Evolutionary conservation across 2,888 invertebrate genomes (phyloP), one percentile per base, ranked within the genome.

Genomic region (Quadroppia sp.): DNA sequence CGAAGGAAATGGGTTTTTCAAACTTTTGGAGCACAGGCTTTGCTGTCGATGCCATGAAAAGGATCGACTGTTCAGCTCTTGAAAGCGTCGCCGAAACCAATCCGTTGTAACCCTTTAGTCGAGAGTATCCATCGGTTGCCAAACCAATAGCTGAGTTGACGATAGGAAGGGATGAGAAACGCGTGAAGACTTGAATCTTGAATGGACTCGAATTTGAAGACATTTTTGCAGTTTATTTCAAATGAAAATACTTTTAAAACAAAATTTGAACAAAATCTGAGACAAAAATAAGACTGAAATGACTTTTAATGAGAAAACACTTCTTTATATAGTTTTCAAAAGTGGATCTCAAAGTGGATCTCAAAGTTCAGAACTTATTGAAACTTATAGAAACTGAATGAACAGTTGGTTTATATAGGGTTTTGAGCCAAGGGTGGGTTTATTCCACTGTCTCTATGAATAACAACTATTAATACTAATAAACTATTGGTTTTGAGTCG

Each of bases 111-210:
- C 80, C 91, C 86, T 91, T 92, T 70, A 93, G 88, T 81, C 83
- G 88, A 75, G 84, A 85, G 81, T 94, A 94, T 72, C 91, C 83
- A 79, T 87, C 87, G 80, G 88, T 89, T 0, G 90, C 90, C 74
- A 89, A 88, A 73, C 85, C 87, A 79, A 90, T 87, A 67, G 92
- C 87, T 50, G 88, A 87, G 81, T 89, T 91, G 20, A 94, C 88
- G 74, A 94, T 87, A 0, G 94, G 93, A 70, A 93, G 87, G 77
- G 88, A 88, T 17, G 88, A 87, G 64, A 94, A 88, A 77, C 91
- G 86, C 67, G 88, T 86, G n/a, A 93, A 86, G 74, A 90, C 88
- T 71, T 69, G 25, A 25, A 69, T 69, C 20, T 64, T 64, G 23
- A 64, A 15, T 6, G 25, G 23, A 53, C 23, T 53, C 20, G 32